Percentiles rank a stretch among this genome's conserved stretches.
Conservation (phyloP, 1,140 invertebrate species). For the Penaeus japonicus region DNA sequence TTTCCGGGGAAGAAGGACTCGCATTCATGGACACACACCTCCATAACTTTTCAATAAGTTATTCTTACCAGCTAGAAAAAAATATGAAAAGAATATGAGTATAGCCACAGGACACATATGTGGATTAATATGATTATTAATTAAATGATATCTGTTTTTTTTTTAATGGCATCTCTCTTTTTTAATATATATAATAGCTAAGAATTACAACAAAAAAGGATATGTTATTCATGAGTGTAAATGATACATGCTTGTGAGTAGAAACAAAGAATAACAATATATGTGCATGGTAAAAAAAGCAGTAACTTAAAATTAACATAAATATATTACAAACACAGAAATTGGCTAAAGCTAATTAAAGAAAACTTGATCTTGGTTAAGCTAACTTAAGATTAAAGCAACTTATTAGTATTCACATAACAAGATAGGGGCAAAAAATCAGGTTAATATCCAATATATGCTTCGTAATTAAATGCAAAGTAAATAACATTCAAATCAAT, state of each 20-base stretch:
- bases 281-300: not conserved
- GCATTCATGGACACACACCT: constrained; percentile 11
- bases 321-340: too few species aligned
- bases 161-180: too few species aligned
- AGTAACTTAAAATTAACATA: too few species aligned
- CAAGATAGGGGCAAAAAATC: too few species aligned
- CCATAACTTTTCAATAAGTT: constrained; percentile 45
- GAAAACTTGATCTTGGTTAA: too few species aligned
- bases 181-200: not conserved
- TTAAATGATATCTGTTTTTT: too few species aligned
- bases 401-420: too few species aligned
- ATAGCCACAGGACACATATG: not conserved
- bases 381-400: too few species aligned
- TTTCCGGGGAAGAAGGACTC: not conserved
- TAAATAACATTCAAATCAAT: too few species aligned
- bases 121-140: not conserved
- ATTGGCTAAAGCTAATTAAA: too few species aligned
- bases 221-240: not conserved
- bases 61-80: constrained; percentile 51
- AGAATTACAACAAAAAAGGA: not conserved
- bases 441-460: too few species aligned
- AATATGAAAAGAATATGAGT: constrained; percentile 33
- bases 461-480: too few species aligned
- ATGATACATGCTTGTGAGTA: constrained; percentile 15
- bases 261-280: not conserved